Evolutionary conservation across 2,797 vertebrate genomes (phyloP).

Genomic region (Hypotaenidia philippensis): DNA sequence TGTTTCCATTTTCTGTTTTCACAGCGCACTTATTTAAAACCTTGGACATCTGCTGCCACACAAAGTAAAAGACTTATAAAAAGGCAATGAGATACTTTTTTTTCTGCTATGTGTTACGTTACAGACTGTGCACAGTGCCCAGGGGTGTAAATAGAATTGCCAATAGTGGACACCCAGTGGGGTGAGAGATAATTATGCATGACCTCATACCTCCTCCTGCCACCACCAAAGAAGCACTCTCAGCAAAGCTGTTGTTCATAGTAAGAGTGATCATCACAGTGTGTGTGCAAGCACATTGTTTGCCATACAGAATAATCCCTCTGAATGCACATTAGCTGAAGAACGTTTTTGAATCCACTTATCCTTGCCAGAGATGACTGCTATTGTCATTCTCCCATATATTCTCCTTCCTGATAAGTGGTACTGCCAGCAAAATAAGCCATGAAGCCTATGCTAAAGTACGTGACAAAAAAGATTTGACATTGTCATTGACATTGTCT

Average conservation of each 20-base stretch:
- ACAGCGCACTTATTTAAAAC: slow-evolving; percentile 35
- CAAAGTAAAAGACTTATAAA: background rate
- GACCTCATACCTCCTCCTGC: background rate
- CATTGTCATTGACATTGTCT: background rate
- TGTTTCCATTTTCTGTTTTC: slow-evolving; percentile 39
- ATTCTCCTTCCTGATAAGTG: background rate
- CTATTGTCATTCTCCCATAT: background rate
- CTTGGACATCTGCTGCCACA: background rate
- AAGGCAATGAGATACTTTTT: background rate
- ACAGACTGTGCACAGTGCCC: background rate
- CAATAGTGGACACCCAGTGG: background rate
- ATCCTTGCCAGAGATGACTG: background rate
- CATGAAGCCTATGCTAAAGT: background rate
- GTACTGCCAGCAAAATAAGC: background rate
- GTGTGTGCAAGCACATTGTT: background rate
- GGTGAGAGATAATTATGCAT: background rate
- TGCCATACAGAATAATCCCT: slow-evolving; percentile 1
- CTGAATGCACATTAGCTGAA: slow-evolving; percentile 9
- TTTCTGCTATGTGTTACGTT: background rate
- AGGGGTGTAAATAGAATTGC: background rate
- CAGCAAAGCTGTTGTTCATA: background rate
- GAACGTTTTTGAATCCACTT: background rate
- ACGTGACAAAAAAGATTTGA: background rate
- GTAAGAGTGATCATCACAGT: background rate
- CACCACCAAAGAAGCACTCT: background rate